phyloP scores from a whole-genome alignment of 2,888 invertebrate genomes.

The Spodoptera picta region DNA sequence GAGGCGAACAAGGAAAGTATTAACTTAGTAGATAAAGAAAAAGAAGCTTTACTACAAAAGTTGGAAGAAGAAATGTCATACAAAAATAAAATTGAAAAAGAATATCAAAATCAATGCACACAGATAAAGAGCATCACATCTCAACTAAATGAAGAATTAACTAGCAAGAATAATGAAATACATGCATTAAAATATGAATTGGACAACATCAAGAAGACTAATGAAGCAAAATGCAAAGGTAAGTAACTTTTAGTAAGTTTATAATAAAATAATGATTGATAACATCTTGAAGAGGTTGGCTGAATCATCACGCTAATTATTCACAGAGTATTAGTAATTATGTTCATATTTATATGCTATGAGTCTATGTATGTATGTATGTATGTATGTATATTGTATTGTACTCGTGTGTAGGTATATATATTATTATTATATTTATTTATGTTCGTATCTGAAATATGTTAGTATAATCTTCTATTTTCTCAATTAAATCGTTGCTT shows the following conservation, averaged over 20 bases:
- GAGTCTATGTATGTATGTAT: too few species aligned
- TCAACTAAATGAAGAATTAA: conserved; percentile 60
- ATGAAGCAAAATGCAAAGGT: conserved; percentile 65
- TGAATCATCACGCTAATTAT: too few species aligned
- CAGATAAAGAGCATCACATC: conserved; percentile 53
- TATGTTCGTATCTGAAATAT: too few species aligned
- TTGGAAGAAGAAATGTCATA: conserved; percentile 56
- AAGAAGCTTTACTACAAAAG: conserved; percentile 54
- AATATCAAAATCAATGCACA: conserved; percentile 62
- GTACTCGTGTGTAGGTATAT: too few species aligned
- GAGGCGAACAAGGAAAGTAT: conserved; percentile 51
- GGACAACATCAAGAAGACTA: conserved; percentile 46
- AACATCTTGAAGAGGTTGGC: background rate
- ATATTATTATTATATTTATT: too few species aligned
- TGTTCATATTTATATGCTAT: too few species aligned
- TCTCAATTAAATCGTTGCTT: too few species aligned
- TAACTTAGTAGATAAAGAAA: conserved; percentile 55
- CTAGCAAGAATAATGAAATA: conserved; percentile 50
- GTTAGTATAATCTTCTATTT: too few species aligned
- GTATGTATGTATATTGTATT: too few species aligned
- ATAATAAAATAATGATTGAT: background rate
- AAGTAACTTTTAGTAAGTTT: conserved; percentile 13
- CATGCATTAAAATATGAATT: conserved; percentile 48
- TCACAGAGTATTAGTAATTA: too few species aligned
- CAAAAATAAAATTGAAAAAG: conserved; percentile 63